Percentiles rank a stretch among this genome's conserved stretches.
Evolutionary conservation across 2,113 vertebrate genomes (phyloP).

Genomic region (Prinia subflava): DNA sequence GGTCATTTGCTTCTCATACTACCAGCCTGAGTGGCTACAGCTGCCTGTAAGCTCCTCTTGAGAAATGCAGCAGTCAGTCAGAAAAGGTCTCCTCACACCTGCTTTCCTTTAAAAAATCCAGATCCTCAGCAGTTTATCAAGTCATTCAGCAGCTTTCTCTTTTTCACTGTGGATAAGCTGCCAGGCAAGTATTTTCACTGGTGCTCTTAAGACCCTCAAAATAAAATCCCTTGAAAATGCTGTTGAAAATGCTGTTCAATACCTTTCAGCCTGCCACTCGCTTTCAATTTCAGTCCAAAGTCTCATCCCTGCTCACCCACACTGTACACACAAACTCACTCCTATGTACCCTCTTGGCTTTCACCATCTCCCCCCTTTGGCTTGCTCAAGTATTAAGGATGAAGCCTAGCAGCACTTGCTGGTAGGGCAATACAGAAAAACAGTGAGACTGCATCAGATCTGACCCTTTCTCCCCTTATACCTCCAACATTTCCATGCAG

Average conservation of each 20-base stretch:
- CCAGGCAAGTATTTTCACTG: neutral
- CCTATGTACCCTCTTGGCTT: neutral
- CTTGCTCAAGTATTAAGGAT: neutral
- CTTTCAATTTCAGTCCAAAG: neutral
- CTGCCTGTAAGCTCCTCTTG: neutral
- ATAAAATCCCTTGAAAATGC: neutral
- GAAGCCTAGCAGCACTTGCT: neutral
- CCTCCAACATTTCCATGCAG: neutral
- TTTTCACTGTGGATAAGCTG: neutral
- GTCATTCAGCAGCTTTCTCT: neutral
- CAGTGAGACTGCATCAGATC: accelerated
- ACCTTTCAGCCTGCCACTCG: neutral
- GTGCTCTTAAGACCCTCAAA: neutral
- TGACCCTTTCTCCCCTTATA: neutral
- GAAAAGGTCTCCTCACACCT: neutral
- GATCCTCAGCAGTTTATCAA: neutral
- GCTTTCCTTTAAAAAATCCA: neutral
- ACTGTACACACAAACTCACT: neutral
- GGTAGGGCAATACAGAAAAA: neutral
- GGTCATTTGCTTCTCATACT: neutral
- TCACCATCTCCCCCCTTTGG: neutral
- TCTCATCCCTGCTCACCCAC: neutral
- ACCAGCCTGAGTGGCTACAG: neutral
- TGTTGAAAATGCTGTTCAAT: neutral
- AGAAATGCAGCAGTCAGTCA: neutral